Conservation (phyloP, 2,797 vertebrate genomes). For the Sciurus carolinensis region DNA sequence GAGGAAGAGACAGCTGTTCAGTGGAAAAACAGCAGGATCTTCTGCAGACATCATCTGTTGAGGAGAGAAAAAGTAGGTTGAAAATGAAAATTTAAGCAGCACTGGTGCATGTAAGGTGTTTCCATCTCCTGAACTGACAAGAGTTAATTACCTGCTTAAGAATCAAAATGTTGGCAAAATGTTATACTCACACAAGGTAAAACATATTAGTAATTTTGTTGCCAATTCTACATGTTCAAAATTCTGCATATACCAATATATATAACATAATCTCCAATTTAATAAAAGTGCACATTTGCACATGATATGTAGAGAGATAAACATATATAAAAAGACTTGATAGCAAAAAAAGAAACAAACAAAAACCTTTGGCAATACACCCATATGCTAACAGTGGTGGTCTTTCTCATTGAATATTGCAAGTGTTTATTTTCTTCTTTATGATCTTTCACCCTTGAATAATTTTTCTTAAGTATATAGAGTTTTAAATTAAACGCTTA, state of each 20-base stretch:
- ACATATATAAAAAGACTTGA: too few relatives aligned
- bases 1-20: neutral
- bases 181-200: neutral
- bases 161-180: conserved; percentile 8
- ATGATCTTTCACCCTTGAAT: too few relatives aligned
- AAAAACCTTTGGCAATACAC: too few relatives aligned
- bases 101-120: neutral
- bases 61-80: neutral
- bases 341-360: too few relatives aligned
- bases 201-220: neutral
- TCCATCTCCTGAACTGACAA: neutral
- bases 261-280: too few relatives aligned
- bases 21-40: neutral
- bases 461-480: too few relatives aligned
- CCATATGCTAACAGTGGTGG: too few relatives aligned
- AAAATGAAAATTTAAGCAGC: conserved; percentile 21
- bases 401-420: too few relatives aligned
- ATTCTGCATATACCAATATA: neutral
- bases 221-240: neutral
- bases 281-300: too few relatives aligned
- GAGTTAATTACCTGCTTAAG: neutral
- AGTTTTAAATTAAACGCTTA: too few relatives aligned
- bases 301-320: too few relatives aligned
- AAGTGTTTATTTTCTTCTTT: too few relatives aligned
- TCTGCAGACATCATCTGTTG: neutral